These are phyloP conservation scores for Eristalis arbustorum DNA, from an alignment of 2,888 invertebrate genomes.

Conservation along the genomic window DNA sequence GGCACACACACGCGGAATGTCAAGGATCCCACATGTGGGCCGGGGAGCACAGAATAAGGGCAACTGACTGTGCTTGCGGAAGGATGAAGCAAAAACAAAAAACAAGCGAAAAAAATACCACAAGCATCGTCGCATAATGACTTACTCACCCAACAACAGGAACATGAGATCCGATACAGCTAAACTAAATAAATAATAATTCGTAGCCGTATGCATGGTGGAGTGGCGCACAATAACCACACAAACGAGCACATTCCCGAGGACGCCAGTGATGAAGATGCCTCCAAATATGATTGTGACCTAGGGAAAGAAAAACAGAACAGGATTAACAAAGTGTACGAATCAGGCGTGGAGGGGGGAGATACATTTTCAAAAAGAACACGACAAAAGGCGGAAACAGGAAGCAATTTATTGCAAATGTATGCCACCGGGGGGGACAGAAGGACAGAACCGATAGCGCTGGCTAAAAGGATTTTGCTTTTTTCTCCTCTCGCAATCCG, in stretches of 20 bases:
- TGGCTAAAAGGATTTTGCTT: slow-evolving; percentile 36
- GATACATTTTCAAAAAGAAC: slow-evolving; percentile 1
- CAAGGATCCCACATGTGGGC: background rate
- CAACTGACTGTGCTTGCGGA: background rate
- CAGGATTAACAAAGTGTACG: slow-evolving; percentile 31
- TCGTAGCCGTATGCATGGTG: slow-evolving; percentile 93
- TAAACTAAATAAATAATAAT: slow-evolving; percentile 94
- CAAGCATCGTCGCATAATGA: background rate
- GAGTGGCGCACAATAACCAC: slow-evolving; percentile 90
- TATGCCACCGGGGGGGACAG: slow-evolving; percentile 18
- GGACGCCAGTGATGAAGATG: slow-evolving; percentile 90
- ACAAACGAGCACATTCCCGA: slow-evolving; percentile 92
- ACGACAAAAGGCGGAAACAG: slow-evolving; percentile 36
- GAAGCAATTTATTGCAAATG: slow-evolving; percentile 65
- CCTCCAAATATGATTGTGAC: slow-evolving; percentile 86
- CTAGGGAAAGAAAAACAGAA: slow-evolving; percentile 76
- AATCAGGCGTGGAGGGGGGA: background rate
- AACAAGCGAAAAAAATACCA: background rate
- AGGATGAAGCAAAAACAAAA: background rate
- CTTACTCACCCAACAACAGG: slow-evolving; percentile 89
- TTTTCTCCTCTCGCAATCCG: background rate
- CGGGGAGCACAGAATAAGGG: background rate
- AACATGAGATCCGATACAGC: slow-evolving; percentile 92
- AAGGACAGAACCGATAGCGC: slow-evolving; percentile 21
- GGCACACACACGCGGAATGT: background rate